These are phyloP conservation scores for Linnaemya tessellans DNA, from an alignment of 2,888 invertebrate species.

Conservation along the genomic window DNA sequence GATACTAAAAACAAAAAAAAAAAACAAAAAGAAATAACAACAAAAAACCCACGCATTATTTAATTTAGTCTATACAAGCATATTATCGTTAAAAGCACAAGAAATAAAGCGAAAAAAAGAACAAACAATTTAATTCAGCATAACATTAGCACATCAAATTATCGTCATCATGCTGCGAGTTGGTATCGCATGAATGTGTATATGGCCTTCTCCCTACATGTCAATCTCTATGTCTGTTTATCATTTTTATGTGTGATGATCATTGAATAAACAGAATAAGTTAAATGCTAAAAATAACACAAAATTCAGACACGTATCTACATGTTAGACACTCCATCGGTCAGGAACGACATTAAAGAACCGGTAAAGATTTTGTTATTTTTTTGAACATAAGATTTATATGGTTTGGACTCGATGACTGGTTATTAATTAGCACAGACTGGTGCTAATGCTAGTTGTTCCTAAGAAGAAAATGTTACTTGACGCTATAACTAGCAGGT, in stretches of 20 bases:
- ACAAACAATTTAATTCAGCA: slow-evolving; percentile 71
- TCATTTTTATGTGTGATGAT: slow-evolving; percentile 42
- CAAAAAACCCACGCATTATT: slow-evolving; percentile 70
- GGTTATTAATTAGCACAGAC: neutral
- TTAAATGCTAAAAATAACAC: slow-evolving; percentile 45
- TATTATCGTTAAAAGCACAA: slow-evolving; percentile 24
- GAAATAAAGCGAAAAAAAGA: neutral
- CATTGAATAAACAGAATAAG: slow-evolving; percentile 55
- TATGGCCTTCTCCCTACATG: slow-evolving; percentile 14
- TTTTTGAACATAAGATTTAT: neutral
- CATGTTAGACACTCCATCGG: neutral
- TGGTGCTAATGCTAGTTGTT: neutral
- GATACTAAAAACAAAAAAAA: slow-evolving; percentile 35
- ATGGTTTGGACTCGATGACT: neutral
- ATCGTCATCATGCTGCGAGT: slow-evolving; percentile 60
- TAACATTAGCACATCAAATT: slow-evolving; percentile 73
- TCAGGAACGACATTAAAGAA: neutral
- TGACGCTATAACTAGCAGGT: no score
- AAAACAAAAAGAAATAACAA: slow-evolving; percentile 1
- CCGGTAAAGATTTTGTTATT: neutral
- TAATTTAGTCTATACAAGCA: slow-evolving; percentile 70
- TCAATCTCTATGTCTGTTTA: slow-evolving; percentile 37
- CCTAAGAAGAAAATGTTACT: neutral
- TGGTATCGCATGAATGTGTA: slow-evolving; percentile 26
- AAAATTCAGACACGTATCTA: neutral